These are phyloP conservation scores for Acipenser oxyrinchus DNA, from an alignment of 2,797 vertebrate genomes.

Conservation along the genomic window DNA sequence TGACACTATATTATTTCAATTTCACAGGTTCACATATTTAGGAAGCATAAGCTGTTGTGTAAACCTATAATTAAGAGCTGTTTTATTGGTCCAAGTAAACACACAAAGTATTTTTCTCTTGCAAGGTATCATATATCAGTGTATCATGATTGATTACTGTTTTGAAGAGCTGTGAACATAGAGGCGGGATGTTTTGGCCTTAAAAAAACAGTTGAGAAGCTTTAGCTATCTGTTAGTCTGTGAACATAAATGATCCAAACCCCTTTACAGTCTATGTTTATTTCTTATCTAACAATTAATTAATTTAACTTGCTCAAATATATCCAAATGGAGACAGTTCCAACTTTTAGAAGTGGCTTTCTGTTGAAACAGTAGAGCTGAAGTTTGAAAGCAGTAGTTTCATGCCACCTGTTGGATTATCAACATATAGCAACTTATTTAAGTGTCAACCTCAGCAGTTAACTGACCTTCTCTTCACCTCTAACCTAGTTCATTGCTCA, in stretches of 20 bases:
- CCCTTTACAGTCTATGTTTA: conserved; percentile 5
- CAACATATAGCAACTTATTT: conserved; percentile 44
- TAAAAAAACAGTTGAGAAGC: conserved; percentile 1
- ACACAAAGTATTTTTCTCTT: conserved; percentile 53
- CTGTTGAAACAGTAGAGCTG: conserved; percentile 15
- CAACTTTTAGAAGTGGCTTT: conserved; percentile 1
- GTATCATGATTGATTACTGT: conserved; percentile 55
- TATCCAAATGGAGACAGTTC: conserved; percentile 11
- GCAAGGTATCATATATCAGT: conserved; percentile 65
- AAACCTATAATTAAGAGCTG: conserved; percentile 46
- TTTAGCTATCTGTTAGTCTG: conserved; percentile 14
- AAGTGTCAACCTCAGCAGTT: conserved; percentile 29
- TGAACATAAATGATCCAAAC: conserved; percentile 19
- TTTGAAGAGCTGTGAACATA: conserved; percentile 22
- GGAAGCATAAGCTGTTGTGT: no score
- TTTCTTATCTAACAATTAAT: conserved; percentile 21
- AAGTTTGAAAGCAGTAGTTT: conserved; percentile 36
- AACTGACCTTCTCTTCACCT: conserved; percentile 34
- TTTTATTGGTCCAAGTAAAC: conserved; percentile 52
- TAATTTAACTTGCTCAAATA: conserved; percentile 22
- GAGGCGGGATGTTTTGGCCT: not conserved
- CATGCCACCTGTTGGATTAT: conserved; percentile 64
- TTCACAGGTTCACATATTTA: no score
- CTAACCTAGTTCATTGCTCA: conserved; percentile 20
- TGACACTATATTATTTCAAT: no score